Conservation (phyloP, 2,888 invertebrate genomes). For the Didymodactylos carnosus region DNA sequence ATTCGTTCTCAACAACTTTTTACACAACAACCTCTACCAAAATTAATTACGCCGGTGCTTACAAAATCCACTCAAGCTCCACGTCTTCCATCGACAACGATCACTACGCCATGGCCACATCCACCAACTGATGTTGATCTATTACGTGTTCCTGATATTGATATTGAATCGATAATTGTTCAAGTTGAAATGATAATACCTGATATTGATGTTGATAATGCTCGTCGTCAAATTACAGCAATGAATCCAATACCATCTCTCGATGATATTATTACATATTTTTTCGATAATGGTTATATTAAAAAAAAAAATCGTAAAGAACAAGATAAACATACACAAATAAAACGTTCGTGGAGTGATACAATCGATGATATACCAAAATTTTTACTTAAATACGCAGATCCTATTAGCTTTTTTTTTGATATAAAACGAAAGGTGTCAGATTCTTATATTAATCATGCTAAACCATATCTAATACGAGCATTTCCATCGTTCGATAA, state of each 20-base stretch:
- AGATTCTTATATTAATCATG: slow-evolving; percentile 22
- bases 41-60: too few species aligned
- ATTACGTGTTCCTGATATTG: background rate
- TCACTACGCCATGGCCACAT: background rate
- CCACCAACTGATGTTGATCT: background rate
- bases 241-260: background rate
- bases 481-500: slow-evolving; percentile 20
- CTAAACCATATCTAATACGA: slow-evolving; percentile 19
- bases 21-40: too few species aligned
- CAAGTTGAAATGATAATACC: background rate
- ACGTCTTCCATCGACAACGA: background rate
- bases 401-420: slow-evolving; percentile 22
- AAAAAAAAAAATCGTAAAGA: slow-evolving; percentile 10
- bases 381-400: slow-evolving; percentile 25
- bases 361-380: slow-evolving; percentile 18
- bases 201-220: slow-evolving; percentile 1
- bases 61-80: too few species aligned
- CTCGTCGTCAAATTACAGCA: background rate
- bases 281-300: slow-evolving; percentile 18
- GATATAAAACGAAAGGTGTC: slow-evolving; percentile 20
- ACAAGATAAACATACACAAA: slow-evolving; percentile 13
- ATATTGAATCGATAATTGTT: background rate
- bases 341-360: slow-evolving; percentile 18
- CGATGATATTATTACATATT: background rate
- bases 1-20: too few species aligned